A percentile compares a stretch with the other conserved stretches of the same genome.
These are phyloP conservation scores for Capreolus pygargus DNA, from an alignment of 2,113 vertebrate genomes.

Conservation along the genomic window DNA sequence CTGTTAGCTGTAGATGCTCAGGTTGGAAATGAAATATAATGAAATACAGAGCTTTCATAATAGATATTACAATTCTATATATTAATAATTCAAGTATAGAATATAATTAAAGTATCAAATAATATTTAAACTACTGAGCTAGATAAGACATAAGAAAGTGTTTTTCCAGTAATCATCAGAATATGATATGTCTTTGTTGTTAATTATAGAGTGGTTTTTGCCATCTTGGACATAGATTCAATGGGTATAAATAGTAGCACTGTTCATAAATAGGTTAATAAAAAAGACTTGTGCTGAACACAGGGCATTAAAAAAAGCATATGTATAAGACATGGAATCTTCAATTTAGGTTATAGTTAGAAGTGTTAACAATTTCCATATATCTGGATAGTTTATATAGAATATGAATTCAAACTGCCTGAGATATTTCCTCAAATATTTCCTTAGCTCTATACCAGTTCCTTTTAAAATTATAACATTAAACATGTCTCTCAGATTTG, in stretches of 20 bases:
- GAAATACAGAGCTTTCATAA: background rate
- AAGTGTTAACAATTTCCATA: background rate
- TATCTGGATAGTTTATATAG: background rate
- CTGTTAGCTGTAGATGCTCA: background rate
- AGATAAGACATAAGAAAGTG: background rate
- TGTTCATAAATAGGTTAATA: background rate
- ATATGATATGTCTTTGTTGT: background rate
- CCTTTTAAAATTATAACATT: background rate
- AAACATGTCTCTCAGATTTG: background rate
- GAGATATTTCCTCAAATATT: background rate
- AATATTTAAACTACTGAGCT: background rate
- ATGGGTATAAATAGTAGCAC: background rate
- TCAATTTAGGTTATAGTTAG: background rate
- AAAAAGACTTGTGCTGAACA: background rate
- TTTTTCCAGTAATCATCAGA: background rate
- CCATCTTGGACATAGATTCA: background rate
- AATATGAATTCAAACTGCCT: background rate
- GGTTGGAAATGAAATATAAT: background rate
- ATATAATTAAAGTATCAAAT: background rate
- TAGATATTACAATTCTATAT: background rate
- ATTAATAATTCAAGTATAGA: background rate
- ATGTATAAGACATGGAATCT: background rate
- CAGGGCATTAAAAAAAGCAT: background rate
- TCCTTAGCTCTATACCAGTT: background rate
- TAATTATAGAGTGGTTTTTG: background rate